Conservation (phyloP, 2,113 vertebrate genomes). For the Anas platyrhynchos region DNA sequence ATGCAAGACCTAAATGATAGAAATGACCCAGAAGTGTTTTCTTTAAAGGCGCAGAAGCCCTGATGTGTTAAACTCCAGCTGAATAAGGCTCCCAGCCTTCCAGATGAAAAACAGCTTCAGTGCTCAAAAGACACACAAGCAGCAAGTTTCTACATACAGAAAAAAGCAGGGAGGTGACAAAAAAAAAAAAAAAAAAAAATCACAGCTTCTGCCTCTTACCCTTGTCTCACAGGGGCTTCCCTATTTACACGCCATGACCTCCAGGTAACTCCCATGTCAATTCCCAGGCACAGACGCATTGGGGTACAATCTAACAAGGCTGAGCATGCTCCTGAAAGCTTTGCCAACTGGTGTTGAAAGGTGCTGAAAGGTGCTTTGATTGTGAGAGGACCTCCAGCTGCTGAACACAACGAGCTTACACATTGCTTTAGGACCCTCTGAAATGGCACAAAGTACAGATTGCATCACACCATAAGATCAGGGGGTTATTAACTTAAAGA, state of each 20-base stretch:
- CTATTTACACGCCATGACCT: background rate
- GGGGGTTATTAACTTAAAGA: rapidly evolving
- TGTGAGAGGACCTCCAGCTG: background rate
- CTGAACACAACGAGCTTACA: background rate
- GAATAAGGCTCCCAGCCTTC: background rate
- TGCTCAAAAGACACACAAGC: background rate
- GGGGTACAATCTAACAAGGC: background rate
- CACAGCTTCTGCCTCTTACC: background rate
- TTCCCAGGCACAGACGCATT: background rate
- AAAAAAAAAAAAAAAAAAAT: background rate
- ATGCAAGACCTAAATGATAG: background rate
- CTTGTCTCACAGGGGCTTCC: background rate
- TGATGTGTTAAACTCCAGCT: background rate
- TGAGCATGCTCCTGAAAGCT: background rate
- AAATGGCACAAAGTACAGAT: background rate
- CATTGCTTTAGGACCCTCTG: background rate
- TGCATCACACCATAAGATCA: background rate
- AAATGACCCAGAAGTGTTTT: background rate
- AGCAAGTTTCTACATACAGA: background rate
- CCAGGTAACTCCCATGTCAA: background rate
- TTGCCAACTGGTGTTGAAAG: background rate
- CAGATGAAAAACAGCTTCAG: background rate
- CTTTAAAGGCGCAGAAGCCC: background rate
- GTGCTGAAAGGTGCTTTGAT: background rate
- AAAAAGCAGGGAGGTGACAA: background rate